Conservation (phyloP, 2,113 vertebrate species). For the Tychaedon coryphoeus region DNA sequence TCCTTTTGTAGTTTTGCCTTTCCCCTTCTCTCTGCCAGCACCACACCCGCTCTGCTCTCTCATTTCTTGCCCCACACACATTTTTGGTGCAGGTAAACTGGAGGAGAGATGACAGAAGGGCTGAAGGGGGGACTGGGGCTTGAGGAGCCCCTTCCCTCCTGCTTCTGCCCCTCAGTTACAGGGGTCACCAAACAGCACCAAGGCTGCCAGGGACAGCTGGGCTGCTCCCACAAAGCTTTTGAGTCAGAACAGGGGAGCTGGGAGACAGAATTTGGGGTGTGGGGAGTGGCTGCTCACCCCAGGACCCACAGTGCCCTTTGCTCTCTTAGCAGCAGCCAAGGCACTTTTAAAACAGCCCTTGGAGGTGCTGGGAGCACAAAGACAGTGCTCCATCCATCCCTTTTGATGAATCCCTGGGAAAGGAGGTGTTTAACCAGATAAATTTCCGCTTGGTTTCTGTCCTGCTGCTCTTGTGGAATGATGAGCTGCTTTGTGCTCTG, state of each 20-base stretch:
- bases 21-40: not conserved
- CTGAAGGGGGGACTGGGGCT: not conserved
- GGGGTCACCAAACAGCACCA: not conserved
- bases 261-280: not conserved
- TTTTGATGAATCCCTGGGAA: constrained; percentile 24
- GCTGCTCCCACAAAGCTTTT: not conserved
- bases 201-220: not conserved
- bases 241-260: not conserved
- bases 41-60: not conserved
- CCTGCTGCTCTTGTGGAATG: constrained; percentile 7
- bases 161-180: not conserved
- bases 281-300: not conserved
- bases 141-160: not conserved
- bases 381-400: not conserved
- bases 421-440: constrained; percentile 7
- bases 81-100: not conserved
- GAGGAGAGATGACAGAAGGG: not conserved
- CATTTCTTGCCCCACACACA: not conserved
- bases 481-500: constrained; percentile 33
- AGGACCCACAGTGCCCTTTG: not conserved
- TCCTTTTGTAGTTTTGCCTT: not conserved
- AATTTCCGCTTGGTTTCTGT: constrained; percentile 19
- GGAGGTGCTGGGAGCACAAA: not conserved
- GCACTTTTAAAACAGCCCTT: not conserved
- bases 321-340: not conserved